Conservation (phyloP, 2,888 invertebrate species). For the Platyscelio sp. region DNA sequence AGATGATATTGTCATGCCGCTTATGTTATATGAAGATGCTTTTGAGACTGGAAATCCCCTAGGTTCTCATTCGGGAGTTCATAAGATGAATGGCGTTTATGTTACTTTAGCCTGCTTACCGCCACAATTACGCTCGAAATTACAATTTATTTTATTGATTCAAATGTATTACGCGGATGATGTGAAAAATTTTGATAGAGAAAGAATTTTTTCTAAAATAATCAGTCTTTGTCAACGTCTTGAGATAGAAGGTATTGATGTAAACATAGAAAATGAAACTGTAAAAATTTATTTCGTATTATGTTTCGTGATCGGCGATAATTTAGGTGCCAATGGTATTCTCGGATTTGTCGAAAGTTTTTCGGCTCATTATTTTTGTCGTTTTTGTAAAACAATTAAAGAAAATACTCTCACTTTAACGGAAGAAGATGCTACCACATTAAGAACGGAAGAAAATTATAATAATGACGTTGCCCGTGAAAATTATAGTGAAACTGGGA, state of each 20-base stretch:
- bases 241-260: slow-evolving; percentile 41
- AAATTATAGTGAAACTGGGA: slow-evolving; percentile 1
- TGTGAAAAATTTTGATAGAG: neutral
- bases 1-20: slow-evolving; percentile 4
- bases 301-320: slow-evolving; percentile 50
- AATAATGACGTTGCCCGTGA: neutral
- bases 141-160: slow-evolving; percentile 31
- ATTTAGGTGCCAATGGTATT: slow-evolving; percentile 46
- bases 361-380: slow-evolving; percentile 30
- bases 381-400: slow-evolving; percentile 24
- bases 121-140: slow-evolving; percentile 30
- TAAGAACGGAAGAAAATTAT: slow-evolving; percentile 22
- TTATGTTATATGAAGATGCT: slow-evolving; percentile 35
- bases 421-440: slow-evolving; percentile 8
- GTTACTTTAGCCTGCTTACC: slow-evolving; percentile 29
- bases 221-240: neutral
- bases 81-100: slow-evolving; percentile 42
- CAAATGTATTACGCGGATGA: slow-evolving; percentile 46
- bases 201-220: slow-evolving; percentile 33
- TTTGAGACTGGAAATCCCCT: slow-evolving; percentile 48
- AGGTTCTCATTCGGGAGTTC: slow-evolving; percentile 31
- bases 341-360: slow-evolving; percentile 56
- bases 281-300: slow-evolving; percentile 49
- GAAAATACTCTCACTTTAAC: neutral
- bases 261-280: neutral